Percentiles rank a stretch among this genome's conserved stretches.
phyloP scores from a whole-genome alignment of 2,797 vertebrate genomes.

The Diplodus puntazzo region DNA sequence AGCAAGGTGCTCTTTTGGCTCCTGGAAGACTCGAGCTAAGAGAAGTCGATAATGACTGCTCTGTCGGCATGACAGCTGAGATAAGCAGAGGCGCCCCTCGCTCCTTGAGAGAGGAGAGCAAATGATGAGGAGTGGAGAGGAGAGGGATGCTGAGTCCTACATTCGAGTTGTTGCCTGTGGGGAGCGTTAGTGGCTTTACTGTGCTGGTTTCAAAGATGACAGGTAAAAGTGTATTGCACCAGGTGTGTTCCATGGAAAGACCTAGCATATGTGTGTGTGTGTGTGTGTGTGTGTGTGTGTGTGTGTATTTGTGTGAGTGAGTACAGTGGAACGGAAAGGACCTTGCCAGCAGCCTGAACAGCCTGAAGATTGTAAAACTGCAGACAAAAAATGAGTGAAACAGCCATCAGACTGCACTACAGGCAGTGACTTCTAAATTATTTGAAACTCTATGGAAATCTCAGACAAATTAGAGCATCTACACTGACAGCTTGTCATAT shows the following conservation, averaged over 20 bases:
- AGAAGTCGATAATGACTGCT: conserved; percentile 50
- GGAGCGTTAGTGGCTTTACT: conserved; percentile 33
- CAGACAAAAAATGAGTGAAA: neutral
- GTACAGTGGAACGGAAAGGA: conserved; percentile 33
- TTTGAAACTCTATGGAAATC: neutral
- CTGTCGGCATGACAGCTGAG: conserved; percentile 56
- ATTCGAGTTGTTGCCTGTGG: conserved; percentile 33
- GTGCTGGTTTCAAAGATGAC: conserved; percentile 52
- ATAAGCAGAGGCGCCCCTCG: conserved; percentile 51
- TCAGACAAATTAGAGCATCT: neutral
- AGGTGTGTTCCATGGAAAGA: conserved; percentile 29
- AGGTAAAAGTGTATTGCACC: conserved; percentile 39
- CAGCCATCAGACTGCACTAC: neutral
- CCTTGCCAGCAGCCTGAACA: conserved; percentile 62
- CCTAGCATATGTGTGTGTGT: conserved; percentile 12
- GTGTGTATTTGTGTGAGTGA: conserved; percentile 20
- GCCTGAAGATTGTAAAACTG: conserved; percentile 1
- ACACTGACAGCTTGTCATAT: neutral
- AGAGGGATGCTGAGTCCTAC: conserved; percentile 22
- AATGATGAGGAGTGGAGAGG: conserved; percentile 25
- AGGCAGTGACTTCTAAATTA: neutral
- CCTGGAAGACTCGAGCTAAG: conserved; percentile 23
- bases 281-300: conserved; percentile 3
- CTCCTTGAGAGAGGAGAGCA: conserved; percentile 40
- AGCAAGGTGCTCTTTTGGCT: conserved; percentile 51